Conservation (phyloP, 2,888 invertebrate species). For the Tortricodes alternella region DNA sequence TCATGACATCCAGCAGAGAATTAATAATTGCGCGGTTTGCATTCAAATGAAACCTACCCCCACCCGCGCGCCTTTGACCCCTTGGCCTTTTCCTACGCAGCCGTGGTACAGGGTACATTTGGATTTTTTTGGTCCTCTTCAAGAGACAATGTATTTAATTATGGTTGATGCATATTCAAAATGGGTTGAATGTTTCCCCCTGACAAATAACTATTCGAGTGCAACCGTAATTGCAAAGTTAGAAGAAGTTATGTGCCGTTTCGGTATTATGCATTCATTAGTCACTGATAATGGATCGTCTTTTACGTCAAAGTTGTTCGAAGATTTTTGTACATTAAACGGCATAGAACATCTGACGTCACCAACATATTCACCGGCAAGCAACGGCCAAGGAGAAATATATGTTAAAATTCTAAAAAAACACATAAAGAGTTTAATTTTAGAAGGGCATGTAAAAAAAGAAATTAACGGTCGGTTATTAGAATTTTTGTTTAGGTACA, state of each 20-base stretch:
- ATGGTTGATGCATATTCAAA: neutral
- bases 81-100: neutral
- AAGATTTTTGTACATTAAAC: neutral
- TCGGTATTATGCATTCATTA: neutral
- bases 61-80: neutral
- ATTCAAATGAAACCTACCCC: neutral
- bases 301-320: neutral
- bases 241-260: neutral
- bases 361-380: neutral
- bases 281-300: constrained; percentile 1
- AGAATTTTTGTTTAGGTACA: too few relatives aligned
- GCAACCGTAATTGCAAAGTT: neutral
- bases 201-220: neutral
- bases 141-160: neutral
- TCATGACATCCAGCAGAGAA: too few relatives aligned
- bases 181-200: neutral
- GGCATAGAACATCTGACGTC: neutral
- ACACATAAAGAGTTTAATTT: neutral
- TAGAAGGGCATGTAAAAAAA: too few relatives aligned
- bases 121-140: too few relatives aligned
- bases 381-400: neutral
- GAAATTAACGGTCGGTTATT: too few relatives aligned
- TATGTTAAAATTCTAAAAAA: neutral
- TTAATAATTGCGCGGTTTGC: neutral
- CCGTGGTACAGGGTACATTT: too few relatives aligned